These are phyloP conservation scores for Ceratosolen fusciceps DNA, from an alignment of 1,140 invertebrate genomes.

Conservation along the genomic window DNA sequence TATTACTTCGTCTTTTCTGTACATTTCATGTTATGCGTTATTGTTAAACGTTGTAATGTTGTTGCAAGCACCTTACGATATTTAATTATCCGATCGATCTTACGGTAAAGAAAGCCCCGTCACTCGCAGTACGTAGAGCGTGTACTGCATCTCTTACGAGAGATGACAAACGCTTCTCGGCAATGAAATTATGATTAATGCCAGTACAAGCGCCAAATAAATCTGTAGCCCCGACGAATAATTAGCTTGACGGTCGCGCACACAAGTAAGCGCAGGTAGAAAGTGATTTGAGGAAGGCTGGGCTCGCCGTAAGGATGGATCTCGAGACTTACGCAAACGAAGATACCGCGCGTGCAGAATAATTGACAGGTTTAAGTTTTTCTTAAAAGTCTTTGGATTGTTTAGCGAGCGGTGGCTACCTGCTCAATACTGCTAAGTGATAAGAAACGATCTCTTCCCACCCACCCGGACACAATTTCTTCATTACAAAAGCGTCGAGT, in stretches of 20 bases:
- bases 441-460: conserved; percentile 23
- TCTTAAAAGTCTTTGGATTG: conserved; percentile 38
- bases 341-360: conserved; percentile 42
- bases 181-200: neutral
- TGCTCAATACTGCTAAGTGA: conserved; percentile 19
- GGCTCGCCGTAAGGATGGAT: no score
- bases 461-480: no score
- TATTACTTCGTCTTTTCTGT: conserved; percentile 42
- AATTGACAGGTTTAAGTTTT: conserved; percentile 49
- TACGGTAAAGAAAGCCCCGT: conserved; percentile 35
- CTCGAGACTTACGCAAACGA: no score
- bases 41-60: conserved; percentile 28
- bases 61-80: conserved; percentile 1
- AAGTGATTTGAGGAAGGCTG: conserved; percentile 17
- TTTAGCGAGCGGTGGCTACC: conserved; percentile 16
- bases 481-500: no score
- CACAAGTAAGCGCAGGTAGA: conserved; percentile 28
- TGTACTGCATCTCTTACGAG: neutral
- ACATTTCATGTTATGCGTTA: conserved; percentile 38
- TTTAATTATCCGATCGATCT: no score
- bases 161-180: neutral
- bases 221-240: no score
- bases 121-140: neutral
- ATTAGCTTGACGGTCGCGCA: no score
- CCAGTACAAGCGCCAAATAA: conserved; percentile 5